Base-by-base conservation (phyloP, 2,888 invertebrate species). In the Leptopilina myrica region DNA sequence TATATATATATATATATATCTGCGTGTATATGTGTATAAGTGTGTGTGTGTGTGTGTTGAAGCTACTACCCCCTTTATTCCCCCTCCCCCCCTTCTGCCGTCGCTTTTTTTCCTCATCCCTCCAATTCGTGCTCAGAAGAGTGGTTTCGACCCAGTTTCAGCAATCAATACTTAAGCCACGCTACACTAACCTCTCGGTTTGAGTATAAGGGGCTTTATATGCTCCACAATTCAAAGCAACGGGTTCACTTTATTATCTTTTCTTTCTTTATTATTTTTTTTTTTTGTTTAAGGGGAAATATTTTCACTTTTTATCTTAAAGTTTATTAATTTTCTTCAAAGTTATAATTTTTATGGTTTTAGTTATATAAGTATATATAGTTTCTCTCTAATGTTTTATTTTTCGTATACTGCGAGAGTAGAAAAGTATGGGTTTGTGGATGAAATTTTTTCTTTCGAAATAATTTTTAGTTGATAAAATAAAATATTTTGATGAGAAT, bases 141-240 rank as follows among this genome's bases (percentile, higher is more conserved):
- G 84, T 86, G 86, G 84, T 89, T 90, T 88, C 90, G 90, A 90
- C 90, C 90, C 86, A 91, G 88, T 91, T 91, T 89, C 87, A 87
- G 83, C 85, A 90, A 90, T 90, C 90, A 90, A 90, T 90, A 90
- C 86, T 86, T 77, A 82, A 82, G 83, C 84, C 84, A 67, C 67
- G 67, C 67, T 67, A 67, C 67, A 67, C 67, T 67, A 67, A 67
- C 46, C 67, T 67, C 67, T 46, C n/a, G 46, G 56, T 33, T 56
- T 33, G 33, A 33, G 33, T 33, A 56, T 56, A 56, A 73, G 56
- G 73, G 69, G 49, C 49, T 49, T 69, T n/a, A n/a, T 20, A 64
- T 11, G 26, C 12, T 69, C 26, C 53, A 73, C 53, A 56, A 66
- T 66, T 62, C n/a, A 8, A 59, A 62, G 20, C 15, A 62, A 62